Base-by-base conservation (phyloP, 1,140 invertebrate genomes). In the Tachypleus tridentatus region DNA sequence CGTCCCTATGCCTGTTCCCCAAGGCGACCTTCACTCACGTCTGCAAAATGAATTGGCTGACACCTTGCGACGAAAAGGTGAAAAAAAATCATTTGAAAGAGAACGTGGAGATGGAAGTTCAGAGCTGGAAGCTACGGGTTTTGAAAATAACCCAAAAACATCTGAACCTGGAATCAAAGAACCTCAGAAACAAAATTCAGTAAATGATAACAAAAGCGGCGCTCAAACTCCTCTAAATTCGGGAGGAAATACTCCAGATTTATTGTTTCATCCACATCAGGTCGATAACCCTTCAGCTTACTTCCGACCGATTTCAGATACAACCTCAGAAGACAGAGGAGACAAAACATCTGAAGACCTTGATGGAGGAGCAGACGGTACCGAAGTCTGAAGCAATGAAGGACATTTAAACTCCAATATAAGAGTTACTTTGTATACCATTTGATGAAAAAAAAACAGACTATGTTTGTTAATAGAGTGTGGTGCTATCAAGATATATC, bases 101-200 rank as follows among this genome's bases (percentile, higher is more conserved):
- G 68, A 69, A 65, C 60, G 64, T n/a, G 68, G 68, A 49, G 68
- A 69, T 58, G 68, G 68, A 9, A 66, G 64, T 60, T 69, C 68
- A 4, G 68, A 69, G 60, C 56, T 69, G 68, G 68, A 69, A 62
- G 58, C 63, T 3, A 54, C 53, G 53, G 48, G 51, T n/a, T 54
- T n/a, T 54, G 7, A n/a, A n/a, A 54, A 54, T n/a, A n/a, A 8
- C 53, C 53, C 53, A 54, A 54, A n/a, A 54, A n/a, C 7, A 54
- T n/a, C 7, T n/a, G n/a, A n/a, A 7, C 3, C 53, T 8, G 7
- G 53, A n/a, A 54, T n/a, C 53, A 54, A 54, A 7, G 7, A 54
- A 8, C 53, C 53, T 54, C 53, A 54, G 3, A 8, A 54, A 8
- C 53, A 54, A 54, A 7, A 7, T n/a, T 54, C 53, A n/a, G n/a